Base-by-base conservation (phyloP, 2,113 vertebrate genomes). In the Podarcis raffonei region DNA sequence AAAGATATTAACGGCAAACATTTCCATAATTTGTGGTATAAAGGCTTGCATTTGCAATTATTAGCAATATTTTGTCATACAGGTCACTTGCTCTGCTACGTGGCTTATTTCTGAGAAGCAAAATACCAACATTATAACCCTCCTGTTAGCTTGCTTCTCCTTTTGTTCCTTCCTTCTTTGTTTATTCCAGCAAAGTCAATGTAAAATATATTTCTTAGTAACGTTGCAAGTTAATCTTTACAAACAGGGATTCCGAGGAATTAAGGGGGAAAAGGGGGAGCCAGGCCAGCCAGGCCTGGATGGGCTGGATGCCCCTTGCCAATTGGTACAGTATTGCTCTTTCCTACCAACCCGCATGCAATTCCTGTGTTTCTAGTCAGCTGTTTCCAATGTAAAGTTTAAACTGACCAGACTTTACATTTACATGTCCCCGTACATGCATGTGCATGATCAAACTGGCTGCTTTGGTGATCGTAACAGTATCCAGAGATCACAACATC, bases 221-320 rank as follows among this genome's bases (percentile, higher is more conserved):
- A 99, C 98, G 76, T 97, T 98, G 96, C 97, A 97, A 99, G 99
- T 99, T 99, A 98, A 97, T 99, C 97, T 99, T 98, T 97, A 98
- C 98, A 98, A 98, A 98, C 99, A 99, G 99, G 99, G 99, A 97
- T 99, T 99, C 98, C 99, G 99, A 98, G 99, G 99, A 98, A 98
- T 99, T 98, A 99, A 99, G 98, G 99, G 99, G 98, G 99, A 99
- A 98, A 99, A 99, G 98, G 99, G 99, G 97, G 99, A 99, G 97
- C 99, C 99, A 97, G 99, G 99, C 96, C 99, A 99, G 94, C 99
- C 99, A 98, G 99, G 99, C 97, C 98, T 99, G 98, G 99, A 99
- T 97, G 99, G 99, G 98, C 98, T 99, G 98, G 99, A 99, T 98
- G 99, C 99, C 98, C 99, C 99, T 95, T 99, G 99, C 98, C 99